Evolutionary conservation across 2,113 vertebrate species (phyloP).

Genomic region (Epinephelus lanceolatus): DNA sequence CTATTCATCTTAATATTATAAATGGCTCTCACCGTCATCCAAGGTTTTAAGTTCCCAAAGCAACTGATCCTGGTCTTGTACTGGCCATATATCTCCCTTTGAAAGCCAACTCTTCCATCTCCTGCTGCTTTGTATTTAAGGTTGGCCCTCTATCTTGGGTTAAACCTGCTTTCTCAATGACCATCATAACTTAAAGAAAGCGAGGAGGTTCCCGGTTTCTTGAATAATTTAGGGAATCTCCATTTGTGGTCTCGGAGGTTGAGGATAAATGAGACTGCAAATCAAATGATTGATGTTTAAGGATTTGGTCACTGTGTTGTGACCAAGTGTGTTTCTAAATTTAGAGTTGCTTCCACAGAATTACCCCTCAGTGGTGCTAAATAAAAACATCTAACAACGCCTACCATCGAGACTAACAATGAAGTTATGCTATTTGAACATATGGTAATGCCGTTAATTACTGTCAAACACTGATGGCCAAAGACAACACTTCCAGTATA

Average conservation of each 20-base stretch:
- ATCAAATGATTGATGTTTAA: slow-evolving; percentile 66
- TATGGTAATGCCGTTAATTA: not conserved
- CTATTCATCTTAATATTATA: slow-evolving; percentile 84
- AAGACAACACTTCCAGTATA: not conserved
- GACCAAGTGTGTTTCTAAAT: slow-evolving; percentile 42
- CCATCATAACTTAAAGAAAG: slow-evolving; percentile 57
- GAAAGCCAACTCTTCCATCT: slow-evolving; percentile 74
- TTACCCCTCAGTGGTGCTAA: slow-evolving; percentile 37
- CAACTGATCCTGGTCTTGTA: slow-evolving; percentile 78
- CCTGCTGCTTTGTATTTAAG: slow-evolving; percentile 84
- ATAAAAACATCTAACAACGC: slow-evolving; percentile 24
- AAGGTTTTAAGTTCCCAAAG: slow-evolving; percentile 85
- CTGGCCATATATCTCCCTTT: slow-evolving; percentile 76
- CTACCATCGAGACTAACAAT: not conserved
- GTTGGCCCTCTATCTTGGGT: slow-evolving; percentile 75
- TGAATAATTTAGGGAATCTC: slow-evolving; percentile 57
- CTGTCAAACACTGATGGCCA: not conserved
- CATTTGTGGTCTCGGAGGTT: slow-evolving; percentile 65
- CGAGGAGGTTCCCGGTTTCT: slow-evolving; percentile 22
- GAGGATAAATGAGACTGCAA: slow-evolving; percentile 52
- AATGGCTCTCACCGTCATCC: slow-evolving; percentile 82
- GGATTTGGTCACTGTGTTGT: slow-evolving; percentile 27
- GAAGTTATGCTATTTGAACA: not conserved
- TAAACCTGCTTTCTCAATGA: slow-evolving; percentile 63
- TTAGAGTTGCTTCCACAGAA: slow-evolving; percentile 41